These are phyloP conservation scores for Stomatorhinus ivindoensis DNA, from an alignment of 2,113 vertebrate genomes.

Conservation along the genomic window DNA sequence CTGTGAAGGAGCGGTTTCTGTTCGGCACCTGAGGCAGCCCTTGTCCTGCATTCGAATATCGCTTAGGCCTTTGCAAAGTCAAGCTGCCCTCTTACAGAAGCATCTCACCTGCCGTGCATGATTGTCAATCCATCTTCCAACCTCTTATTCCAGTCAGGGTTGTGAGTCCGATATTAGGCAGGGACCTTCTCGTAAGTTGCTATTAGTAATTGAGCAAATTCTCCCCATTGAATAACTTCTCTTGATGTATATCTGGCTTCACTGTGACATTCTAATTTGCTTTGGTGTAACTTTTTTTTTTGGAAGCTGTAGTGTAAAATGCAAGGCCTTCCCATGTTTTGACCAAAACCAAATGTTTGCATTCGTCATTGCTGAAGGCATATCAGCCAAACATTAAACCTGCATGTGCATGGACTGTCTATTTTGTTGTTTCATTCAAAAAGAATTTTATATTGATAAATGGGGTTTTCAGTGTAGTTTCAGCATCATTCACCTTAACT, in stretches of 20 bases:
- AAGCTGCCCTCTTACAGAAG: not conserved
- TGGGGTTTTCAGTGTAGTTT: not conserved
- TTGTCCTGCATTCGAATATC: not conserved
- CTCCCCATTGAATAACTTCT: not conserved
- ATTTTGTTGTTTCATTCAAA: not conserved
- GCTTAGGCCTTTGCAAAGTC: not conserved
- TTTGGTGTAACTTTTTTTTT: constrained; percentile 1
- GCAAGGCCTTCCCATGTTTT: not conserved
- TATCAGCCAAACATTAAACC: constrained; percentile 8
- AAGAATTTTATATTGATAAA: not conserved
- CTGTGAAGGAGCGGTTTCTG: not conserved
- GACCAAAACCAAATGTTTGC: not conserved
- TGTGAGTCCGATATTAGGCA: not conserved
- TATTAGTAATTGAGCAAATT: not conserved
- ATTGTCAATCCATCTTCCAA: not conserved
- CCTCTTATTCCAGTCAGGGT: not conserved
- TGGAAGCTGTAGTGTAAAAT: not conserved
- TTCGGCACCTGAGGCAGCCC: not conserved
- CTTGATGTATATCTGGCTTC: not conserved
- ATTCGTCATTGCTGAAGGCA: not conserved
- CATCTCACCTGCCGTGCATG: constrained; percentile 7
- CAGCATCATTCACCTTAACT: not conserved
- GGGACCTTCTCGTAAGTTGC: not conserved
- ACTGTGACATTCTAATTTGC: constrained; percentile 5
- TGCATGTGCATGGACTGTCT: constrained; percentile 1